These are phyloP conservation scores for Neodon shergylaensis DNA, from an alignment of 2,113 vertebrate genomes.

Conservation along the genomic window DNA sequence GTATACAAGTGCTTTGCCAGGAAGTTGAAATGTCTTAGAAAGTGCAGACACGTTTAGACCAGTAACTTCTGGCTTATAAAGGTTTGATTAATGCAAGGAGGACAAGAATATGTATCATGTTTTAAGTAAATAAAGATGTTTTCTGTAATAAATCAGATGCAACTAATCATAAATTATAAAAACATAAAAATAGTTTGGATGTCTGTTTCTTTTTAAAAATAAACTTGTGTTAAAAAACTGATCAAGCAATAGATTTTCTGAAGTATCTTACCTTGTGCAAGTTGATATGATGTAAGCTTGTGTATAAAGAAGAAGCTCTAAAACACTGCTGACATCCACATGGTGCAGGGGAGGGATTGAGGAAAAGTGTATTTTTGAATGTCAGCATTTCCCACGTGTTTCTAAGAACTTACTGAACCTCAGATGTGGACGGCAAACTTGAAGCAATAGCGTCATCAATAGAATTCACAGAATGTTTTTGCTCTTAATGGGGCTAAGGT, in stretches of 20 bases:
- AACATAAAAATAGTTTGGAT: neutral
- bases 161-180: neutral
- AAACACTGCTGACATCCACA: neutral
- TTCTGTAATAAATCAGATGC: neutral
- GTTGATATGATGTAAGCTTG: neutral
- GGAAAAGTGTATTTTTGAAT: neutral
- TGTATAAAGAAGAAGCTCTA: neutral
- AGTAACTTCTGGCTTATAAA: neutral
- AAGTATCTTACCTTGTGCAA: neutral
- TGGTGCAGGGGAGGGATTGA: neutral
- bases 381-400: neutral
- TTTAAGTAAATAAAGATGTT: slow-evolving; percentile 12
- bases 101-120: neutral
- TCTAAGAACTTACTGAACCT: neutral
- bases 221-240: neutral
- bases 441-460: neutral
- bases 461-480: neutral
- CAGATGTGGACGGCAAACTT: neutral
- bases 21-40: neutral
- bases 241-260: neutral
- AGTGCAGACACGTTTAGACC: neutral
- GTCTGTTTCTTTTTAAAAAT: neutral
- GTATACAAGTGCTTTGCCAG: neutral
- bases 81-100: neutral
- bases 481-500: neutral